Percentiles rank a stretch among this genome's conserved stretches.
Evolutionary conservation across 2,113 vertebrate genomes (phyloP).

Genomic region (Pteronura brasiliensis): DNA sequence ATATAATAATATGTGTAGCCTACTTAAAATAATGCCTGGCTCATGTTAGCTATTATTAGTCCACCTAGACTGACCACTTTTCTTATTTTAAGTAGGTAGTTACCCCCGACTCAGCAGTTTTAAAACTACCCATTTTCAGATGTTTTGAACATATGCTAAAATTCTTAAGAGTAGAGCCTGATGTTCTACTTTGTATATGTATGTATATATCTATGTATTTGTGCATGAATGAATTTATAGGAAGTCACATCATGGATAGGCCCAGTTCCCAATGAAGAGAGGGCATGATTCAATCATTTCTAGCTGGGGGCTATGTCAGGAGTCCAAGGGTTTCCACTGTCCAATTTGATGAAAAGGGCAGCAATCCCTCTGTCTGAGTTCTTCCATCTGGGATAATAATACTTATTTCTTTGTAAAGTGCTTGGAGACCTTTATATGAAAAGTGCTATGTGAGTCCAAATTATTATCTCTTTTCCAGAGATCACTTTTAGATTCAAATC

Average conservation of each 20-base stretch:
- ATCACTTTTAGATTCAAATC: constrained; percentile 66
- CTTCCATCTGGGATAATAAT: constrained; percentile 77
- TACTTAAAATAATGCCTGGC: background rate
- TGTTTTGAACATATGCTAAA: constrained; percentile 22
- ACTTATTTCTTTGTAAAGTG: constrained; percentile 54
- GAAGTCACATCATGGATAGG: background rate
- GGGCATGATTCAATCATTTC: constrained; percentile 29
- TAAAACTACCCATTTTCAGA: constrained; percentile 42
- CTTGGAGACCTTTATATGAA: constrained; percentile 65
- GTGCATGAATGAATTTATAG: background rate
- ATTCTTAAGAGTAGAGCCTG: constrained; percentile 44
- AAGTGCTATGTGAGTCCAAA: constrained; percentile 59
- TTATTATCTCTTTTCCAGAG: constrained; percentile 78
- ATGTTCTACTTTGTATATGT: background rate
- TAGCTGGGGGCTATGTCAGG: background rate
- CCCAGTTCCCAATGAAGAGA: constrained; percentile 25
- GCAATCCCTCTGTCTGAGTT: constrained; percentile 42
- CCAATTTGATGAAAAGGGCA: constrained; percentile 15
- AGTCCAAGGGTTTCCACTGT: background rate
- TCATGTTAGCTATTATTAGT: background rate
- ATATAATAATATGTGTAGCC: background rate
- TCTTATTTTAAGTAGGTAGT: constrained; percentile 33
- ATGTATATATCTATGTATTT: background rate
- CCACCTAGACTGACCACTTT: constrained; percentile 5
- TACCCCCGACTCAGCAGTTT: constrained; percentile 30